Percentiles rank a stretch among this genome's conserved stretches.
phyloP scores from a whole-genome alignment of 2,888 invertebrate species.

The Cephus pulcher region DNA sequence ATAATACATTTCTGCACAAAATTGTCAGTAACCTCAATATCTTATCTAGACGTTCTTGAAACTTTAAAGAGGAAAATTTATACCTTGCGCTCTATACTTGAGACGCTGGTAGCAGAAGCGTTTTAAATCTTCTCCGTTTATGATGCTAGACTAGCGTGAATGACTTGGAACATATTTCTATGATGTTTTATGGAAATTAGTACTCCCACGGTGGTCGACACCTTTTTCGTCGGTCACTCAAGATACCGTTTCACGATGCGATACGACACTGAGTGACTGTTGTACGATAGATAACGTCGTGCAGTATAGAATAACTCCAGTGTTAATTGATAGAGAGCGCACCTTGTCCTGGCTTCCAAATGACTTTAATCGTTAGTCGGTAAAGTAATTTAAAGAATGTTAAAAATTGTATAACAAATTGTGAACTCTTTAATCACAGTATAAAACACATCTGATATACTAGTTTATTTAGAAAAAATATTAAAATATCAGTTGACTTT shows the following conservation, averaged over 20 bases:
- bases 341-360: neutral
- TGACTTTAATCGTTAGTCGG: neutral
- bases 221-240: neutral
- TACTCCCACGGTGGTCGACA: neutral
- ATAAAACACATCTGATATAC: neutral
- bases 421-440: neutral
- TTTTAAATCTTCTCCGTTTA: neutral
- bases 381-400: neutral
- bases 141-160: neutral
- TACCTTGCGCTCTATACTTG: neutral
- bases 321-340: neutral
- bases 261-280: neutral
- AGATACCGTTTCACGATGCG: neutral
- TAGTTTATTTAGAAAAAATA: neutral
- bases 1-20: neutral
- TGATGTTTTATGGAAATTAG: neutral
- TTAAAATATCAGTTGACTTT: neutral
- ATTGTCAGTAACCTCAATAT: neutral
- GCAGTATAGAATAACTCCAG: neutral
- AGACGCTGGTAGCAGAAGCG: neutral
- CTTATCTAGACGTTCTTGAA: neutral
- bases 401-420: neutral
- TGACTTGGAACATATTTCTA: neutral
- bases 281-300: neutral
- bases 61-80: neutral